phyloP scores from a whole-genome alignment of 2,888 invertebrate genomes.

The Kryphioiulus occultus region DNA sequence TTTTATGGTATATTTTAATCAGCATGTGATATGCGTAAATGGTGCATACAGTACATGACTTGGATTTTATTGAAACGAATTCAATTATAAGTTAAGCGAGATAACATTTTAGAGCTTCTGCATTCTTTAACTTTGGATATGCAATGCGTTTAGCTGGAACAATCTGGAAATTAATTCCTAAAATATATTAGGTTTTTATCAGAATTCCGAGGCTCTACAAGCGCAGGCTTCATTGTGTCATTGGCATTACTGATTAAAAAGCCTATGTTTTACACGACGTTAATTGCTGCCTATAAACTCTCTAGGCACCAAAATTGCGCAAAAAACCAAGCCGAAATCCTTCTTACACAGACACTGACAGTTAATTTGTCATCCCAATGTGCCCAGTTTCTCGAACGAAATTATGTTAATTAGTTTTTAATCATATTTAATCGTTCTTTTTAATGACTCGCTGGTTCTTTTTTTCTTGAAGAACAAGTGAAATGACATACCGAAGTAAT shows the following conservation, averaged over 20 bases:
- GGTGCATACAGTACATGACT: not conserved
- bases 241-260: not conserved
- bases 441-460: not conserved
- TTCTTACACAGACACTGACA: conserved; percentile 1
- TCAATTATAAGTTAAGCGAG: not conserved
- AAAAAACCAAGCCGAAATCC: not conserved
- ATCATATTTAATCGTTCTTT: not conserved
- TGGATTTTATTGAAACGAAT: not conserved
- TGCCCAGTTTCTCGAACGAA: not conserved
- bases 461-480: not conserved
- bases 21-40: too few species aligned
- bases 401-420: conserved; percentile 26
- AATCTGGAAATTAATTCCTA: not conserved
- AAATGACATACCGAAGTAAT: not conserved
- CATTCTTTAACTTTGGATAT: not conserved
- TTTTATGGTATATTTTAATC: too few species aligned
- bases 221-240: not conserved
- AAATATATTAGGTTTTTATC: not conserved
- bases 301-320: not conserved
- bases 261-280: not conserved
- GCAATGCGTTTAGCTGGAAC: not conserved
- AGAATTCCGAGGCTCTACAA: not conserved
- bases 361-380: conserved; percentile 25
- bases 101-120: not conserved
- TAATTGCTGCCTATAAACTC: conserved; percentile 11